Evolutionary conservation across 2,888 invertebrate genomes (phyloP).

Genomic region (Ophion obscuratus): DNA sequence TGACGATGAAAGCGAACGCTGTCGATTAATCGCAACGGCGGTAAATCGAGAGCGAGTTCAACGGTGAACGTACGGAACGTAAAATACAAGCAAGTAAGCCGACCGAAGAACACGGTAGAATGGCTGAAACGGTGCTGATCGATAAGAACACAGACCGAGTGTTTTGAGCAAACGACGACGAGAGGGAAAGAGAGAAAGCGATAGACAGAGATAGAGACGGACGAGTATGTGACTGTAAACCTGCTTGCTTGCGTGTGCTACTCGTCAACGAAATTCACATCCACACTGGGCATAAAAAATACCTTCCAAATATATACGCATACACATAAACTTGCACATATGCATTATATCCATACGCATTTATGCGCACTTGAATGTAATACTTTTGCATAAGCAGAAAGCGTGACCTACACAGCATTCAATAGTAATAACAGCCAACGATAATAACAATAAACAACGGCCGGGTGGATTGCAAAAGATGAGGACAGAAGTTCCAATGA

Average conservation of each 20-base stretch:
- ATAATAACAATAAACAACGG: not conserved
- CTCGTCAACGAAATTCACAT: conserved; percentile 47
- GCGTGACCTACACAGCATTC: conserved; percentile 41
- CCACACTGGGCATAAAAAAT: conserved; percentile 45
- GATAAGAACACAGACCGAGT: conserved; percentile 53
- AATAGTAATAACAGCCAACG: conserved; percentile 7
- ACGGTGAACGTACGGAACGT: conserved; percentile 39
- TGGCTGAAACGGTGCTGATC: conserved; percentile 61
- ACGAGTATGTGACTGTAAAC: conserved; percentile 1
- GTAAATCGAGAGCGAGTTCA: conserved; percentile 43
- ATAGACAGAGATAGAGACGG: conserved; percentile 27
- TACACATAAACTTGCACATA: not conserved
- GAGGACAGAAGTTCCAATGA: not conserved
- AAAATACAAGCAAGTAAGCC: conserved; percentile 44
- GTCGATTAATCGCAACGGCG: not conserved
- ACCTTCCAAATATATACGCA: conserved; percentile 18
- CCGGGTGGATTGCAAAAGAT: not conserved
- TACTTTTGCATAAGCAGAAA: conserved; percentile 33
- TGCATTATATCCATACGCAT: conserved; percentile 3
- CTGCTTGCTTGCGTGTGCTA: conserved; percentile 32
- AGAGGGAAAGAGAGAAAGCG: conserved; percentile 29
- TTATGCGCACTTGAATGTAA: not conserved
- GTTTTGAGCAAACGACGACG: conserved; percentile 18
- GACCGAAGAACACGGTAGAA: conserved; percentile 38
- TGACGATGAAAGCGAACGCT: conserved; percentile 1